phyloP scores from a whole-genome alignment of 2,888 invertebrate genomes.

The Punctoribates punctum region DNA sequence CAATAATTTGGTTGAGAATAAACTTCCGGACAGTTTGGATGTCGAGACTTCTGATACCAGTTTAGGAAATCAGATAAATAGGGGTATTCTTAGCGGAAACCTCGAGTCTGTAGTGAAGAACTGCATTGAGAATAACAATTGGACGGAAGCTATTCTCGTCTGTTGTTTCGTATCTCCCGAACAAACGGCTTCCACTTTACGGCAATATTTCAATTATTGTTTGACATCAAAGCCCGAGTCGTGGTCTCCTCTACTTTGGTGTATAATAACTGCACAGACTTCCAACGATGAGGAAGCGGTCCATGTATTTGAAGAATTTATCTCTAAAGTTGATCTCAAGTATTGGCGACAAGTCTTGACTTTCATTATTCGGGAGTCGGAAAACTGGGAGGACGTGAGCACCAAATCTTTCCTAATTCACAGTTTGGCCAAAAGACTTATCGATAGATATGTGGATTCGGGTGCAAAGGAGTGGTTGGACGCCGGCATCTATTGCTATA shows the following conservation, averaged over 20 bases:
- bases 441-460: neutral
- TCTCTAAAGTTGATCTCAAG: conserved; percentile 25
- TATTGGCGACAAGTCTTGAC: conserved; percentile 29
- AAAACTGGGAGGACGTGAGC: neutral
- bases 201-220: conserved; percentile 29
- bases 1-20: neutral
- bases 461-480: conserved; percentile 9
- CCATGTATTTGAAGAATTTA: conserved; percentile 1
- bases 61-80: conserved; percentile 28
- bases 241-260: conserved; percentile 38
- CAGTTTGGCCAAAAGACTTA: conserved; percentile 22
- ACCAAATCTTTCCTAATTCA: conserved; percentile 7
- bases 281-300: conserved; percentile 17
- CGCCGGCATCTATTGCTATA: conserved; percentile 36
- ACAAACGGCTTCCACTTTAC: neutral
- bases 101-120: conserved; percentile 9
- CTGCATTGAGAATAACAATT: conserved; percentile 18
- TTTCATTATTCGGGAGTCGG: conserved; percentile 19
- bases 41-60: neutral
- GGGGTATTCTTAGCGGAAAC: conserved; percentile 24
- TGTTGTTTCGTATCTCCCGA: conserved; percentile 30
- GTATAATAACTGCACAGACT: conserved; percentile 17
- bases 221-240: neutral
- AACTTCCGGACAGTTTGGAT: neutral
- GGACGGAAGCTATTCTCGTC: conserved; percentile 32